A percentile compares a stretch with the other conserved stretches of the same genome.
phyloP scores from a whole-genome alignment of 2,888 invertebrate genomes.

The Ophion costatus region DNA sequence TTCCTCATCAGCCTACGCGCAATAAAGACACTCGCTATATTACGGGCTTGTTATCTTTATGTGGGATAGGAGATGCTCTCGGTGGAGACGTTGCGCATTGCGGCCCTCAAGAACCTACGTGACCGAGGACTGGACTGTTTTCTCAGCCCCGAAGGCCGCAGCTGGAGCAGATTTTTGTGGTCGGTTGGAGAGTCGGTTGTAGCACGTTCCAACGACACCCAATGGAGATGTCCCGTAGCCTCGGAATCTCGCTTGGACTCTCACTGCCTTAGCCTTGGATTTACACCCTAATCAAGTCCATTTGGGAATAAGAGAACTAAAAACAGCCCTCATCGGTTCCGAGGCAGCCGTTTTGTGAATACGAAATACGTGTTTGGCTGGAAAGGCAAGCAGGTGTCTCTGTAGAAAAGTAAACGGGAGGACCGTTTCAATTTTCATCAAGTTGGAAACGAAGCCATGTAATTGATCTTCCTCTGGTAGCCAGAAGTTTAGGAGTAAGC shows the following conservation, averaged over 20 bases:
- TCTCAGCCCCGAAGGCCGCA: slow-evolving; percentile 29
- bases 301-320: background rate
- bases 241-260: background rate
- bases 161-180: slow-evolving; percentile 23
- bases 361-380: background rate
- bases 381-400: background rate
- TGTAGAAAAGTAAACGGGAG: background rate
- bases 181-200: slow-evolving; percentile 33
- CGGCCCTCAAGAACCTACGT: slow-evolving; percentile 72
- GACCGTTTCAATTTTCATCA: slow-evolving; percentile 3
- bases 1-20: slow-evolving; percentile 43
- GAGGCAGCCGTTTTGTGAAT: background rate
- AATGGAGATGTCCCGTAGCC: slow-evolving; percentile 22
- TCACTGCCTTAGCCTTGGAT: slow-evolving; percentile 7
- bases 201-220: slow-evolving; percentile 51
- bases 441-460: slow-evolving; percentile 35
- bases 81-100: slow-evolving; percentile 68
- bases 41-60: slow-evolving; percentile 64
- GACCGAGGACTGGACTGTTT: slow-evolving; percentile 70
- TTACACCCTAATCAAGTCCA: background rate
- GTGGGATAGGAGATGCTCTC: slow-evolving; percentile 52
- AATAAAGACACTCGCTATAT: slow-evolving; percentile 60
- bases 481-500: slow-evolving; percentile 39
- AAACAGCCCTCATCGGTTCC: background rate
- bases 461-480: slow-evolving; percentile 54